These are phyloP conservation scores for Desmophyllum pertusum DNA, from an alignment of 92 coral and sea anemone genomes.

Conservation along the genomic window DNA sequence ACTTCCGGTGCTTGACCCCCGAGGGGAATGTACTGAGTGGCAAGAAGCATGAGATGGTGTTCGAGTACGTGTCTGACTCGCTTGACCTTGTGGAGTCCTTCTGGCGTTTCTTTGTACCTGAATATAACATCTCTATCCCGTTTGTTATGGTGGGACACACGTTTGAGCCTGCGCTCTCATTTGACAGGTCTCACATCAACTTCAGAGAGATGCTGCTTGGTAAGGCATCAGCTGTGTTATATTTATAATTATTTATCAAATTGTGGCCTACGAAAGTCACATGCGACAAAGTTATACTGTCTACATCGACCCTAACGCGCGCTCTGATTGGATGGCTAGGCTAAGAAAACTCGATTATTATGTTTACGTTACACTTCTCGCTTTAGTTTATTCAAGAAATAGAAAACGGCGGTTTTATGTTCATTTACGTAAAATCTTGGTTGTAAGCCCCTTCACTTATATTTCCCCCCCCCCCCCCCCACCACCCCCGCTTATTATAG, in stretches of 20 bases:
- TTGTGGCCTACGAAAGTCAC: too few relatives aligned
- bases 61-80: constrained; percentile 93
- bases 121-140: constrained; percentile 92
- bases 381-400: too few relatives aligned
- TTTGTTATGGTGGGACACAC: constrained; percentile 98
- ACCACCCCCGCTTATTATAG: too few relatives aligned
- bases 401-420: too few relatives aligned
- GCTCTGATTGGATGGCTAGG: too few relatives aligned
- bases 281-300: too few relatives aligned
- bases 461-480: too few relatives aligned
- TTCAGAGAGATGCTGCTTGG: constrained; percentile 96
- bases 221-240: constrained; percentile 24
- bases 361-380: too few relatives aligned
- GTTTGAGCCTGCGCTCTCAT: constrained; percentile 92
- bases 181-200: constrained; percentile 96
- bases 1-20: constrained; percentile 84
- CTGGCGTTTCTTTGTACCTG: constrained; percentile 99
- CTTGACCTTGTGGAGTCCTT: constrained; percentile 92
- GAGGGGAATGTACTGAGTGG: constrained; percentile 87
- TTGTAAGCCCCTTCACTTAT: too few relatives aligned
- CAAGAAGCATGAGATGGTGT: constrained; percentile 88
- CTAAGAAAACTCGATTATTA: too few relatives aligned
- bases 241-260: background rate
- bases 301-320: too few relatives aligned
- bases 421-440: too few relatives aligned